Evolutionary conservation across 2,797 vertebrate genomes (phyloP).

Genomic region (Microcaecilia unicolor): DNA sequence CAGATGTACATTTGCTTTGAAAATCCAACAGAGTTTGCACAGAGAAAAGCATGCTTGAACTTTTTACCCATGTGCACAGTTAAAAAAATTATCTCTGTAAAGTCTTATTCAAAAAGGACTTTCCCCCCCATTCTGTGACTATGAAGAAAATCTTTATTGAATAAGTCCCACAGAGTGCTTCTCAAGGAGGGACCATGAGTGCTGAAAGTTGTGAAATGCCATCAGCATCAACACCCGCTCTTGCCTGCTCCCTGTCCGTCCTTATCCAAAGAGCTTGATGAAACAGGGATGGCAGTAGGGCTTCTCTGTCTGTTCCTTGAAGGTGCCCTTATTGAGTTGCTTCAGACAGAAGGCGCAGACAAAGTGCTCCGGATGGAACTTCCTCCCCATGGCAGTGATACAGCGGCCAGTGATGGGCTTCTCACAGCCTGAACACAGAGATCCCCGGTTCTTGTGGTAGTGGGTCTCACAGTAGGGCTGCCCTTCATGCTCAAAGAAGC

Average conservation of each 20-base stretch:
- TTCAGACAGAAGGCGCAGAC: conserved; percentile 87
- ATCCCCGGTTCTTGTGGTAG: conserved; percentile 78
- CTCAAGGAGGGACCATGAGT: no score
- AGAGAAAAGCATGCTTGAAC: no score
- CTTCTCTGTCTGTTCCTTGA: conserved; percentile 85
- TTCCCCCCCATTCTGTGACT: no score
- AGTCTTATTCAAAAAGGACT: no score
- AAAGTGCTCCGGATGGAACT: conserved; percentile 86
- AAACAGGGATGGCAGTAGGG: conserved; percentile 91
- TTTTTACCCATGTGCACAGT: no score
- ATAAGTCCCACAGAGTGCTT: no score
- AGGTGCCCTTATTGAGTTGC: conserved; percentile 83
- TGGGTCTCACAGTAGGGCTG: conserved; percentile 83
- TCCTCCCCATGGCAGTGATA: conserved; percentile 82
- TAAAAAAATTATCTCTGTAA: no score
- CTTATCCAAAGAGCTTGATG: conserved; percentile 77
- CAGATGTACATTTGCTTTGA: no score
- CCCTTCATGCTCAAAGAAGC: conserved; percentile 83
- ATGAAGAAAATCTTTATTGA: no score
- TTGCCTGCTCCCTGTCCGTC: fast-evolving
- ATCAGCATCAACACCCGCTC: no score
- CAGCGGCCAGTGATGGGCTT: conserved; percentile 84
- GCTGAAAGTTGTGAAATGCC: no score
- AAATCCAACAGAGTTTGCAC: no score
- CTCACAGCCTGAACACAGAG: conserved; percentile 79